These are phyloP conservation scores for Terrapene triunguis DNA, from an alignment of 2,113 vertebrate species.

Conservation along the genomic window DNA sequence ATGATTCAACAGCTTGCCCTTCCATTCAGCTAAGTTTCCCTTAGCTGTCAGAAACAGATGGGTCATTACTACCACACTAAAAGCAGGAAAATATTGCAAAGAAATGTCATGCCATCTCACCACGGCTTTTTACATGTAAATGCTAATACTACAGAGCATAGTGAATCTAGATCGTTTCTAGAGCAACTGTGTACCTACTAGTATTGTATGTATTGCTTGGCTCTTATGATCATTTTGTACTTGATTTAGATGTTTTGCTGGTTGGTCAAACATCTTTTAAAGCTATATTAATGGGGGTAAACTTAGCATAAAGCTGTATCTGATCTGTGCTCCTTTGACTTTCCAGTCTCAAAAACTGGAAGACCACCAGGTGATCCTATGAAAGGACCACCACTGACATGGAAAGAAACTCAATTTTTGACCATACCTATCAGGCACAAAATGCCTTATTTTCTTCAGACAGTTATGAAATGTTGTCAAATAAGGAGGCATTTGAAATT, in stretches of 20 bases:
- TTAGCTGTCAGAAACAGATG: not conserved
- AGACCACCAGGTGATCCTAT: not conserved
- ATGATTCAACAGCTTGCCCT: not conserved
- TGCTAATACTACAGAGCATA: not conserved
- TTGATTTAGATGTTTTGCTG: conserved; percentile 33
- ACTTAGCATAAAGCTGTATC: not conserved
- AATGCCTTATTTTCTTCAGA: not conserved
- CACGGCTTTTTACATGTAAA: not conserved
- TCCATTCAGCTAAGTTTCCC: not conserved
- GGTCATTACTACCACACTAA: not conserved
- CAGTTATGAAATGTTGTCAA: not conserved
- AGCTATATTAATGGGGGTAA: not conserved
- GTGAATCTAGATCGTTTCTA: not conserved
- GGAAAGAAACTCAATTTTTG: not conserved
- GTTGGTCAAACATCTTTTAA: not conserved
- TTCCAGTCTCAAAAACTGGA: not conserved
- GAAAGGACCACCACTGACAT: not conserved
- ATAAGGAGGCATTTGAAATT: not conserved
- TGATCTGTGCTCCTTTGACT: not conserved
- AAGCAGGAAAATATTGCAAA: not conserved
- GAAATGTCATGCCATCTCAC: not conserved
- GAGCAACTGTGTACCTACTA: not conserved
- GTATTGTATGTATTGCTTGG: not conserved
- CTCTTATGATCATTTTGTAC: not conserved
- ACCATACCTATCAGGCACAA: not conserved